These are phyloP conservation scores for Lethocerus indicus DNA, from an alignment of 1,140 invertebrate species.

Conservation along the genomic window DNA sequence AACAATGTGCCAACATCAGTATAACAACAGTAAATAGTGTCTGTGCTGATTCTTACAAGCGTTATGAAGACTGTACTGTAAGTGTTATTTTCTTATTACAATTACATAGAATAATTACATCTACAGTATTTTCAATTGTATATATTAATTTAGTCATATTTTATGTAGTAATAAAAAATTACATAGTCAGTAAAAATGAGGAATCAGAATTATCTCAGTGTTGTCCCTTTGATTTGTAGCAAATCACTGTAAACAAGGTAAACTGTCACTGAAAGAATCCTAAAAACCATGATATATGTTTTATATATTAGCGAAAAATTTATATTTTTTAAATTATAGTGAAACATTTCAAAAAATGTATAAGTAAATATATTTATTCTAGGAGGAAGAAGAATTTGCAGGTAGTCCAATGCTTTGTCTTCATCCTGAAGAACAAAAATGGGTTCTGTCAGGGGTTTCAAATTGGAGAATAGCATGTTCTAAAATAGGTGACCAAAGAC, in stretches of 20 bases:
- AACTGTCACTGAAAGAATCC: too few relatives aligned
- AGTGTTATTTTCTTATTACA: slow-evolving; percentile 29
- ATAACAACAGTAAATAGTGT: slow-evolving; percentile 63
- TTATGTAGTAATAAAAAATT: too few relatives aligned
- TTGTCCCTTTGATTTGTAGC: too few relatives aligned
- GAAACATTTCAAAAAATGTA: slow-evolving; percentile 1
- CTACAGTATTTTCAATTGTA: too few relatives aligned
- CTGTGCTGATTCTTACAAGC: slow-evolving; percentile 62
- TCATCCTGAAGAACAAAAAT: slow-evolving; percentile 38
- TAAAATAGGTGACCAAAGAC: slow-evolving; percentile 47
- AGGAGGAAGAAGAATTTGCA: slow-evolving; percentile 69
- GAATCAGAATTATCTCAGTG: too few relatives aligned
- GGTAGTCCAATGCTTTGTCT: slow-evolving; percentile 66
- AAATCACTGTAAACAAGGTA: too few relatives aligned
- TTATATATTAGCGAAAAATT: neutral
- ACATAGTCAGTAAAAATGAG: too few relatives aligned
- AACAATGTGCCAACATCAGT: slow-evolving; percentile 64
- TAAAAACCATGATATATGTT: too few relatives aligned
- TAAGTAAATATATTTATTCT: slow-evolving; percentile 11
- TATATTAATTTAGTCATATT: too few relatives aligned
- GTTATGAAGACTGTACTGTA: slow-evolving; percentile 62
- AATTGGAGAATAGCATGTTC: slow-evolving; percentile 68
- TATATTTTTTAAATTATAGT: slow-evolving; percentile 1
- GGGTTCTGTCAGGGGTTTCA: slow-evolving; percentile 55
- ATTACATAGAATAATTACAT: neutral